Conservation (phyloP, 2,113 vertebrate genomes). For the Recurvirostra avosetta region DNA sequence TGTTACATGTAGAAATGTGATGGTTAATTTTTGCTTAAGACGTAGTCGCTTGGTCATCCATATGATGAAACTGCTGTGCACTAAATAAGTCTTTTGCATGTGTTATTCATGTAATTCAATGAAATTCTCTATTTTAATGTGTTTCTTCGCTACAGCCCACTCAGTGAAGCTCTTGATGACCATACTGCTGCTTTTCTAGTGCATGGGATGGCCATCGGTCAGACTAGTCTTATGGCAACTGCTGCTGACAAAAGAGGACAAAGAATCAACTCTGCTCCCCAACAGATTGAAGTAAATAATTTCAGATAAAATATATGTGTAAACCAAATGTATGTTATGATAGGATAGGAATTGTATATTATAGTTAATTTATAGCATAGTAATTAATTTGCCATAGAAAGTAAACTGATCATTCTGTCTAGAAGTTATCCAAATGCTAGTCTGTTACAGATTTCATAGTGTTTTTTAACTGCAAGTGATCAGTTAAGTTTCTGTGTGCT, state of each 20-base stretch:
- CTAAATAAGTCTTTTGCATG: not conserved
- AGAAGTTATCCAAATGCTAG: not conserved
- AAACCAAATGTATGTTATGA: not conserved
- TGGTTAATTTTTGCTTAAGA: not conserved
- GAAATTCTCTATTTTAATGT: not conserved
- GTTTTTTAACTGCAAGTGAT: not conserved
- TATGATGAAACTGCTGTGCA: not conserved
- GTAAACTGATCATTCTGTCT: not conserved
- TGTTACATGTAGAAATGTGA: not conserved
- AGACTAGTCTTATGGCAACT: conserved; percentile 85
- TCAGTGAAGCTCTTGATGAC: conserved; percentile 78
- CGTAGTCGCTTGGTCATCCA: not conserved
- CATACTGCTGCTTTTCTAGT: conserved; percentile 85
- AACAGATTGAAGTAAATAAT: conserved; percentile 85
- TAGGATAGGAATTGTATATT: not conserved
- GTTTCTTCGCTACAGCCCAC: conserved; percentile 62
- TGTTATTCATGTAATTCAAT: not conserved
- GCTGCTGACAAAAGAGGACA: conserved; percentile 79
- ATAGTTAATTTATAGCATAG: not conserved
- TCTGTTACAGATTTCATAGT: not conserved
- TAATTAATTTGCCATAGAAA: not conserved
- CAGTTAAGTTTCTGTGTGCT: not conserved
- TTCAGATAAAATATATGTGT: not conserved
- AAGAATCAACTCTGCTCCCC: conserved; percentile 82
- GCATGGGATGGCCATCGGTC: conserved; percentile 83